Conservation (phyloP, 64 coral and sea anemone genomes). For the Acropora tenuis region DNA sequence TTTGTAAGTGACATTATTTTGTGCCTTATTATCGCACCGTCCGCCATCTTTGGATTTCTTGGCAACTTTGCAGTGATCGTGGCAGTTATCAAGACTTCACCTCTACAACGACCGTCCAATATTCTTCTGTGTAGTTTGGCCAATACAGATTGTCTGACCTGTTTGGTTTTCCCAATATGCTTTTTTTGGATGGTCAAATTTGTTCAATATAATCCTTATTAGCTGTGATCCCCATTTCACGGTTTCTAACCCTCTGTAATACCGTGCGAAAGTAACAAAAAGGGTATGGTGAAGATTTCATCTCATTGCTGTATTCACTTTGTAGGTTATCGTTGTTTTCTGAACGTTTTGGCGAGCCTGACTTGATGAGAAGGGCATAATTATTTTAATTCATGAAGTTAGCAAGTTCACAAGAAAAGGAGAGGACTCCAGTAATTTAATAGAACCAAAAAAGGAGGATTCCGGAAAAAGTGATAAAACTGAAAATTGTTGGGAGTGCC, state of each 20-base stretch:
- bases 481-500: too few relatives aligned
- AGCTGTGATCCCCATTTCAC: conserved; percentile 21
- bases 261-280: not conserved
- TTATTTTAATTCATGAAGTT: too few relatives aligned
- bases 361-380: too few relatives aligned
- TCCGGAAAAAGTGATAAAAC: too few relatives aligned
- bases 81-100: conserved; percentile 3
- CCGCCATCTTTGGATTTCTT: conserved; percentile 20
- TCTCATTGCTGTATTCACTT: not conserved
- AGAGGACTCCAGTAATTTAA: too few relatives aligned
- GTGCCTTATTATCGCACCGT: not conserved
- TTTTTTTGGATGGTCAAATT: conserved; percentile 3
- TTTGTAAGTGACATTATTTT: not conserved
- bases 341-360: too few relatives aligned
- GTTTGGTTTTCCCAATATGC: not conserved
- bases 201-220: too few relatives aligned
- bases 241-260: not conserved
- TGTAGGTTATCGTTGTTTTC: too few relatives aligned
- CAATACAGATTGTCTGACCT: conserved; percentile 12
- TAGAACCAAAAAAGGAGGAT: too few relatives aligned
- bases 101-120: conserved; percentile 3
- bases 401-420: too few relatives aligned
- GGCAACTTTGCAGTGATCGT: conserved; percentile 14
- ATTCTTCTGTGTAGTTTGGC: conserved; percentile 2
- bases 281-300: not conserved